Conservation (phyloP, 2,113 vertebrate species). For the Nanorana parkeri region DNA sequence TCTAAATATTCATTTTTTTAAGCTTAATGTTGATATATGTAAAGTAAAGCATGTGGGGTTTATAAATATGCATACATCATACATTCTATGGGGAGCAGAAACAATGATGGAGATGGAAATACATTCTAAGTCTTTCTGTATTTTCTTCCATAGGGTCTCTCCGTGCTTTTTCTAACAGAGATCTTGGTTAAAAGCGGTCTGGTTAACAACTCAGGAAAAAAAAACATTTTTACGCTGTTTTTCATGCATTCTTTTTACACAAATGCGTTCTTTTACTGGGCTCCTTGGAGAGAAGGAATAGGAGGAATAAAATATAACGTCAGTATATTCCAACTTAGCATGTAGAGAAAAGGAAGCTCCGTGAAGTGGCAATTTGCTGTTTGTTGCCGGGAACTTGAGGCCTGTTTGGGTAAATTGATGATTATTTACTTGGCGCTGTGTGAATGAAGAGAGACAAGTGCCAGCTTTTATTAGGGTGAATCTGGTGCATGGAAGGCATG, state of each 20-base stretch:
- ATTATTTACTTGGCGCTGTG: conserved; percentile 69
- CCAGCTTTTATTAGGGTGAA: conserved; percentile 58
- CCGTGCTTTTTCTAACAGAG: conserved; percentile 60
- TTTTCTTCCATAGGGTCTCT: conserved; percentile 52
- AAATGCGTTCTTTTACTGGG: conserved; percentile 66
- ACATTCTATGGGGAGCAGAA: too few relatives aligned
- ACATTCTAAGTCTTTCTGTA: conserved; percentile 33
- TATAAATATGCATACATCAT: too few relatives aligned
- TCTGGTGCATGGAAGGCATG: neutral
- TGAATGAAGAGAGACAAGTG: conserved; percentile 63
- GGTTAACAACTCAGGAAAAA: conserved; percentile 66
- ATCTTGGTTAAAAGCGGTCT: conserved; percentile 66
- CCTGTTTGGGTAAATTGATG: conserved; percentile 68
- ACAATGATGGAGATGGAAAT: neutral
- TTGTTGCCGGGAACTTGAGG: conserved; percentile 40
- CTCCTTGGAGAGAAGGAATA: conserved; percentile 61
- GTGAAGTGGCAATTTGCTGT: conserved; percentile 70
- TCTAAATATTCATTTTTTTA: too few relatives aligned
- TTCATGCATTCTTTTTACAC: conserved; percentile 64
- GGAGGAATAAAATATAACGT: conserved; percentile 72
- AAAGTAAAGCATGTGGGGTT: too few relatives aligned
- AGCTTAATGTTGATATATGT: too few relatives aligned
- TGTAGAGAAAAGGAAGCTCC: conserved; percentile 65
- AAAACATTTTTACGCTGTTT: conserved; percentile 61
- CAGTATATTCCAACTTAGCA: conserved; percentile 61